Base-by-base conservation (phyloP, 1,140 invertebrate genomes). In the Tetramorium alpestre region DNA sequence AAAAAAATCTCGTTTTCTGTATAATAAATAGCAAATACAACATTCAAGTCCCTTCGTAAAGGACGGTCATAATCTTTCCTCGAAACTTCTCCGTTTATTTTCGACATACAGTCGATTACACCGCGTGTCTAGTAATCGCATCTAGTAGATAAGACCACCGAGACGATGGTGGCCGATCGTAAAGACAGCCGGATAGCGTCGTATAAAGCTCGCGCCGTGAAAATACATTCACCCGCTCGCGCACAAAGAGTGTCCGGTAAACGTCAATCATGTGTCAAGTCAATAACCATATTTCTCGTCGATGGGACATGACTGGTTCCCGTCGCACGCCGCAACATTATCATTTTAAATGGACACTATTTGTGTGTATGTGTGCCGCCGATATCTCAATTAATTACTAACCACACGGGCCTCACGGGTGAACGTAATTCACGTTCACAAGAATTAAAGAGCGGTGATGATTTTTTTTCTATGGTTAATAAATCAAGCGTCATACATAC, bases 331-430 rank as follows among this genome's bases (percentile, higher is more conserved):
- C 18, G 51, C 67, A 33, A 58, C 51, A 84, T 84, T 84, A 84
- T 73, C 69, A 60, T 62, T 84, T 84, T 54, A 84, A 73, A 84
- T 60, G 41, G 38, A 72, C 67, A 25, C 41, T 70, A 33, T 33
- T 33, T 4, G 33, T 33, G 33, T 33, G 3, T 60, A 47, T 73
- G 62, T 84, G 41, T 60, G 54, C 18, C 51, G 25, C 80, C 80
- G 80, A 84, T 75, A 84, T 84, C 80, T 84, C 41, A 73, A 84
- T 84, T 84, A 84, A 84, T 84, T 62, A 75, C 69, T 38, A 60
- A 75, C 54, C 25, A 54, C 69, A 44, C 51, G 28, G 25, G 18
- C 7, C 38, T 44, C 64, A 25, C 38, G 49, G 49, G 64, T 25
- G n/a, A n/a, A n/a, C 41, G 11, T 60, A 73, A 60, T 6, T 84